These are phyloP conservation scores for Cherax quadricarinatus DNA, from an alignment of 1,140 invertebrate genomes.

Conservation along the genomic window DNA sequence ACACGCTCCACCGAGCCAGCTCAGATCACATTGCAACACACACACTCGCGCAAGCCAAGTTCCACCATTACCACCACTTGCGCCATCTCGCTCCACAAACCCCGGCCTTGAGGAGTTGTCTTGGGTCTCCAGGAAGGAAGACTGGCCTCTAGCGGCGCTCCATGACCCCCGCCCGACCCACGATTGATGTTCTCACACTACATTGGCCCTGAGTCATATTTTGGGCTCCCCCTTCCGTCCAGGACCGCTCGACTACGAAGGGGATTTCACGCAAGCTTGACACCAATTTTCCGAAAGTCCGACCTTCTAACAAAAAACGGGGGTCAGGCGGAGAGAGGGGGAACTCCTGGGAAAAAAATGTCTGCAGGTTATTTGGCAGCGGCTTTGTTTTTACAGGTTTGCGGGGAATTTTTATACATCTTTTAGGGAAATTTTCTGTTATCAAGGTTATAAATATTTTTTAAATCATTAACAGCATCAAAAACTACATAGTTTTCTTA, in stretches of 20 bases:
- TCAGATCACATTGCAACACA: neutral
- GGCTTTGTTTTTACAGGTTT: neutral
- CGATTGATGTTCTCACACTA: conserved; percentile 59
- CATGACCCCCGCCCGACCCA: conserved; percentile 4
- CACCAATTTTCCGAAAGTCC: conserved; percentile 63
- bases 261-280: conserved; percentile 63
- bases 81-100: conserved; percentile 4
- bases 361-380: neutral
- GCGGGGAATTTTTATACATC: no score
- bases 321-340: neutral
- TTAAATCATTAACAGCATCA: no score
- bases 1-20: neutral
- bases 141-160: neutral
- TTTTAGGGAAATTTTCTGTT: no score
- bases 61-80: neutral
- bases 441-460: no score
- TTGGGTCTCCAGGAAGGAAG: neutral
- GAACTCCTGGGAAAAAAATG: neutral
- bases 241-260: conserved; percentile 24
- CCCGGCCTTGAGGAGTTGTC: neutral
- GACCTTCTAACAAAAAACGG: conserved; percentile 31
- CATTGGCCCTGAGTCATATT: conserved; percentile 60
- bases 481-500: no score
- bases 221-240: conserved; percentile 45
- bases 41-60: neutral